A percentile compares a stretch with the other conserved stretches of the same genome.
phyloP scores from a whole-genome alignment of 2,888 invertebrate species.

The Nebria brevicollis region DNA sequence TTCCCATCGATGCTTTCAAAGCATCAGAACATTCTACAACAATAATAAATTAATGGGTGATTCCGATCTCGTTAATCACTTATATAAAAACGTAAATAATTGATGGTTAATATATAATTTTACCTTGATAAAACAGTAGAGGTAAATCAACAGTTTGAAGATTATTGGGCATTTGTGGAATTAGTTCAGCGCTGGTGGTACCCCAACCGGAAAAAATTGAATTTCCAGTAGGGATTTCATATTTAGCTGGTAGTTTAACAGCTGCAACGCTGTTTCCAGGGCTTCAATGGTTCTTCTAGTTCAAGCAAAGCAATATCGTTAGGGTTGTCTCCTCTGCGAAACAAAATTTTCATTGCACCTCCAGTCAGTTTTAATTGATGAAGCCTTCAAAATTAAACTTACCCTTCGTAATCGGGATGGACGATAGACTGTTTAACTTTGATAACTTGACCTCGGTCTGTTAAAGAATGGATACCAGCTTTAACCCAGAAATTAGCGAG shows the following conservation, averaged over 20 bases:
- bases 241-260: conserved; percentile 54
- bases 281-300: conserved; percentile 53
- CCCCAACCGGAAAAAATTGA: conserved; percentile 56
- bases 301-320: conserved; percentile 64
- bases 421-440: conserved; percentile 59
- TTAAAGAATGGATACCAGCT: conserved; percentile 54
- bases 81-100: too few species aligned
- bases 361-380: not conserved
- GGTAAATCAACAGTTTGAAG: conserved; percentile 57
- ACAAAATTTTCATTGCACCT: too few species aligned
- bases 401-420: conserved; percentile 66
- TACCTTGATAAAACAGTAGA: conserved; percentile 52
- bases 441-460: conserved; percentile 60
- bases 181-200: conserved; percentile 51
- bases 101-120: too few species aligned
- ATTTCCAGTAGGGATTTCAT: conserved; percentile 49
- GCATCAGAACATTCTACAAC: conserved; percentile 62
- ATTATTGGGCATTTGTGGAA: conserved; percentile 52
- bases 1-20: conserved; percentile 60
- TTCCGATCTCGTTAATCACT: too few species aligned
- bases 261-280: conserved; percentile 54
- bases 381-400: conserved; percentile 47
- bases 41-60: too few species aligned
- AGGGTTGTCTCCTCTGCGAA: conserved; percentile 54
- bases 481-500: conserved; percentile 54